Evolutionary conservation across 2,888 invertebrate genomes (phyloP), one percentile per base, ranked within the genome.

Genomic region (Fragum sueziense): DNA sequence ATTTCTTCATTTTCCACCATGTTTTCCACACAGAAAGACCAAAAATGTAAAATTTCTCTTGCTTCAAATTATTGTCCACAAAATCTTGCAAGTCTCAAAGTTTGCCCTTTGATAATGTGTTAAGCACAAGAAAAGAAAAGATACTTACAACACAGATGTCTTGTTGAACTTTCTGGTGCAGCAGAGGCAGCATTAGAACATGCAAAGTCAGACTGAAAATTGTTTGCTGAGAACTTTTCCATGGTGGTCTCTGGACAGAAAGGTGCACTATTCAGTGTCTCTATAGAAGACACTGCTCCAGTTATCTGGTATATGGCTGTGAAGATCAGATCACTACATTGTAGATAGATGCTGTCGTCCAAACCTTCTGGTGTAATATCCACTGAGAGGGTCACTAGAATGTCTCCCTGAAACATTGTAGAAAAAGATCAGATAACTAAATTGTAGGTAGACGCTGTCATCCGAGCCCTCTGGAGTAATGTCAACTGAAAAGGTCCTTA

Each of bases 101-200:
- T n/a, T 47, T 47, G 47, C 1, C 1, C 17, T 47, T 47, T 47
- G 47, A 6, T 1, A 47, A 47, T 3, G 47, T 1, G 47, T 47
- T 47, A 47, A 59, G 61, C 7, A 3, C 17, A 22, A 62, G 51
- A 70, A 34, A 75, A 17, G 41, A n/a, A 14, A 47, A 4, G n/a
- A 9, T 62, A 52, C 73, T 59, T 68, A 80, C 80, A 61, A 54
- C 80, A 80, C 25, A 68, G 68, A 52, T 77, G 77, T 7, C 31
- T 41, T 6, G 61, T 41, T 52, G 29, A 34, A n/a, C 37, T 41
- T 4, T 41, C 27, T 0, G 33, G 57, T 0, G 61, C 59, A 27
- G 80, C 67, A 59, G 61, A 59, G 2, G 77, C 70, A 20, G 74
- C 74, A n/a, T 47, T 74, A 11, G 86, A 85, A 57, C 88, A 88